Conservation (phyloP, 1,140 invertebrate species). For the Dufourea novaeangliae region DNA sequence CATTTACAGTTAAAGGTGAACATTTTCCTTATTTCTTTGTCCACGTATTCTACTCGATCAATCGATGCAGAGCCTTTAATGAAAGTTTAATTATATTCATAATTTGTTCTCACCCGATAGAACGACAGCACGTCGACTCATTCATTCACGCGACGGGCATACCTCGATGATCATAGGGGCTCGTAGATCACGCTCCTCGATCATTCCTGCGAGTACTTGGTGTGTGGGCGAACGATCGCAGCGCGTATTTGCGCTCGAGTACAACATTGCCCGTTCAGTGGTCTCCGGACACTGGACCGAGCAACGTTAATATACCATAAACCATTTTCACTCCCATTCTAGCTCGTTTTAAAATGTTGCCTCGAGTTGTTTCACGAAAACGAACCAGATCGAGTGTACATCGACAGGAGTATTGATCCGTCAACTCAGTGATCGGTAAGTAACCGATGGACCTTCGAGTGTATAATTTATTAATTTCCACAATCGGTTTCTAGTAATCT, state of each 20-base stretch:
- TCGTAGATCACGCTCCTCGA: constrained; percentile 30
- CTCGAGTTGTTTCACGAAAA: not conserved
- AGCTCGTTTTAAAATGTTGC: too few relatives aligned
- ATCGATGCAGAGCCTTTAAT: too few relatives aligned
- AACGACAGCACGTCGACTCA: not conserved
- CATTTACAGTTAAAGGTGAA: not conserved
- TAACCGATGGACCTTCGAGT: not conserved
- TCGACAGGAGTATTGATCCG: not conserved
- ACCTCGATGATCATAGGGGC: constrained; percentile 40
- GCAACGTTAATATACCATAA: too few relatives aligned
- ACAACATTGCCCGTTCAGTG: constrained; percentile 43
- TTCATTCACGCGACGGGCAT: constrained; percentile 56
- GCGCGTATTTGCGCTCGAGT: constrained; percentile 51
- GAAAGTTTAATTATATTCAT: not conserved
- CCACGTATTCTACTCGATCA: not conserved
- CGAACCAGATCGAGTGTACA: not conserved
- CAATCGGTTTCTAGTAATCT: not conserved
- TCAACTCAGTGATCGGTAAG: not conserved
- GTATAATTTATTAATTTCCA: too few relatives aligned
- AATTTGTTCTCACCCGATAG: not conserved
- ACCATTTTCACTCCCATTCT: not conserved
- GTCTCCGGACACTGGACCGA: not conserved
- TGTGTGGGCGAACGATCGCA: constrained; percentile 49
- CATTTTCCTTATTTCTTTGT: not conserved
- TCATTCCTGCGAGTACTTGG: constrained; percentile 14